phyloP scores from a whole-genome alignment of 1,140 invertebrate species.

The Pollicipes pollicipes region DNA sequence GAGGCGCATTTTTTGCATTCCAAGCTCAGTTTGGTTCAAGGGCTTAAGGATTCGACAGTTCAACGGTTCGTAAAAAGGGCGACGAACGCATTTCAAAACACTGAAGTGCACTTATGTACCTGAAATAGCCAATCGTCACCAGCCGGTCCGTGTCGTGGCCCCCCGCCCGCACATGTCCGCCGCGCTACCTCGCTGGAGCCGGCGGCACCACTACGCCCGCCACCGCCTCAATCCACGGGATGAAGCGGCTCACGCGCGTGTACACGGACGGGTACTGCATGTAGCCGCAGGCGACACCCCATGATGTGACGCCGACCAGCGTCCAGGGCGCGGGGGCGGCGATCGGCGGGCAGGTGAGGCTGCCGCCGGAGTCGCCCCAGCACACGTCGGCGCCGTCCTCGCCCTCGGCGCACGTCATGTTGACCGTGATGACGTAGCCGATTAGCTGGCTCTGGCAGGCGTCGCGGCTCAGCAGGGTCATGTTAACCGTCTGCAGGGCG shows the following conservation, averaged over 20 bases:
- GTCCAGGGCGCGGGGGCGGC: conserved; percentile 40
- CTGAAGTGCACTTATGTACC: too few relatives aligned
- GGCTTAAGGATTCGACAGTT: too few relatives aligned
- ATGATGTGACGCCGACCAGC: conserved; percentile 76
- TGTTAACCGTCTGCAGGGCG: background rate
- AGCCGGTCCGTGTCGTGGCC: too few relatives aligned
- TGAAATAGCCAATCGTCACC: too few relatives aligned
- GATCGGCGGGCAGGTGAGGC: conserved; percentile 22
- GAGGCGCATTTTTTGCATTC: too few relatives aligned
- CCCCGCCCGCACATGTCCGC: too few relatives aligned
- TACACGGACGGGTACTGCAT: conserved; percentile 79
- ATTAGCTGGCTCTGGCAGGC: background rate
- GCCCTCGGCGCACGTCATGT: conserved; percentile 4
- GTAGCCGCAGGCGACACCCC: conserved; percentile 84
- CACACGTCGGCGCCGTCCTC: conserved; percentile 7
- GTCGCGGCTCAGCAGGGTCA: background rate
- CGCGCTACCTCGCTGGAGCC: too few relatives aligned
- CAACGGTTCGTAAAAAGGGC: too few relatives aligned
- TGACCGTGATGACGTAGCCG: background rate
- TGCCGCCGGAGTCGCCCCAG: conserved; percentile 35
- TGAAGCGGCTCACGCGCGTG: conserved; percentile 50
- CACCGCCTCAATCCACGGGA: conserved; percentile 44
- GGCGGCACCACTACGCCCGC: background rate
- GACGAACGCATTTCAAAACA: too few relatives aligned
- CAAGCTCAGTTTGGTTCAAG: too few relatives aligned